Conservation (phyloP, 2,797 vertebrate genomes). For the Macroramphosus scolopax region DNA sequence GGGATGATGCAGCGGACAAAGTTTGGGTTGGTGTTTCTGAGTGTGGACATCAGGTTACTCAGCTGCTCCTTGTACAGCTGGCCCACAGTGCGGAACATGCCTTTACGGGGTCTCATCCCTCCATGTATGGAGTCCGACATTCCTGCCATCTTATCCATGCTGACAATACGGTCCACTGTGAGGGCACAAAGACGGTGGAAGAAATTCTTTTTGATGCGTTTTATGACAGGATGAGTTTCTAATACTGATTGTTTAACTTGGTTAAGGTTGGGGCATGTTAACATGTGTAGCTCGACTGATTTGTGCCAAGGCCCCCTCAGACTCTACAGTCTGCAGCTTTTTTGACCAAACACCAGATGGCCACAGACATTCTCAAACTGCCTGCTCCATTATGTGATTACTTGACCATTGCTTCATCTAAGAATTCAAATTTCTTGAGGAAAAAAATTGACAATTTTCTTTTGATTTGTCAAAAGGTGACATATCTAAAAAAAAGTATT, state of each 20-base stretch:
- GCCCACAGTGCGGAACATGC: slow-evolving; percentile 96
- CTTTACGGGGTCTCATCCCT: slow-evolving; percentile 92
- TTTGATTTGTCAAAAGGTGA: too few relatives aligned
- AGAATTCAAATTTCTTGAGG: neutral
- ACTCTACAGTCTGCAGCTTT: too few relatives aligned
- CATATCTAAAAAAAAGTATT: too few relatives aligned
- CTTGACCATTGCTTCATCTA: too few relatives aligned
- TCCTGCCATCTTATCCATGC: slow-evolving; percentile 95
- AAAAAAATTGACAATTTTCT: too few relatives aligned
- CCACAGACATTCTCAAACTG: too few relatives aligned
- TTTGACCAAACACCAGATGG: neutral
- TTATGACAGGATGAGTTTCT: too few relatives aligned
- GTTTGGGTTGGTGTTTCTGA: slow-evolving; percentile 97
- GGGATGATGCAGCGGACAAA: slow-evolving; percentile 98
- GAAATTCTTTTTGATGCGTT: too few relatives aligned
- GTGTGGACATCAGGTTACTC: slow-evolving; percentile 93
- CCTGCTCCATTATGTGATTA: neutral
- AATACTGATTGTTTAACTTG: too few relatives aligned
- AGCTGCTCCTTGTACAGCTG: slow-evolving; percentile 98
- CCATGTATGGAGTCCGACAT: slow-evolving; percentile 90
- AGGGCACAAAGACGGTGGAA: slow-evolving; percentile 3
- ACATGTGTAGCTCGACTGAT: too few relatives aligned
- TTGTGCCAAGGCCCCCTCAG: too few relatives aligned
- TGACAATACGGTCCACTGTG: slow-evolving; percentile 94
- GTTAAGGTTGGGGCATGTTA: too few relatives aligned